Conservation (phyloP, 2,888 invertebrate genomes). For the Microchrysa polita region DNA sequence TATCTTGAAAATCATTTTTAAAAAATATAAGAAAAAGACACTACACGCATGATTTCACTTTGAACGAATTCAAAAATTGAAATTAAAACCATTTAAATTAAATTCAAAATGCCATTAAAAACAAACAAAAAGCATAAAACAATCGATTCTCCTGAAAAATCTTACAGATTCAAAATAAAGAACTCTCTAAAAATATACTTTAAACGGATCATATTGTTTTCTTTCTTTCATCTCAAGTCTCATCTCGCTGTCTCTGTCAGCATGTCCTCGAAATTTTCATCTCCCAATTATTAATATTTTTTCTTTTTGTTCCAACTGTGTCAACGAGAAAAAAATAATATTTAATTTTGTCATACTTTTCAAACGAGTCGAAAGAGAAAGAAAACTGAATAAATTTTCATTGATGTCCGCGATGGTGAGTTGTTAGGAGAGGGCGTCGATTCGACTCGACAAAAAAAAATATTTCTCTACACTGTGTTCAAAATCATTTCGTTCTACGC, state of each 20-base stretch:
- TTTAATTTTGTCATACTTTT: slow-evolving; percentile 41
- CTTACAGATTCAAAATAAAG: neutral
- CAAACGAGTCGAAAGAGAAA: neutral
- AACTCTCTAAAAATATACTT: slow-evolving; percentile 7
- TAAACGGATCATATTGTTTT: slow-evolving; percentile 17
- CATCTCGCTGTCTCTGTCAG: no score
- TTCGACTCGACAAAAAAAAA: no score
- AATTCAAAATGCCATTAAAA: no score
- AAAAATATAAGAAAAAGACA: no score
- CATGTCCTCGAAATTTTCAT: neutral
- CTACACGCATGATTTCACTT: no score
- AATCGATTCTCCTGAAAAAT: no score
- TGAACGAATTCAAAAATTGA: no score
- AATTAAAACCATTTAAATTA: no score
- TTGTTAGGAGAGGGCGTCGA: no score
- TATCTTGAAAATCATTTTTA: no score
- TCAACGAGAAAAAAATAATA: slow-evolving; percentile 33
- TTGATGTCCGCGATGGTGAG: neutral
- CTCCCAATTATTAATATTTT: slow-evolving; percentile 40
- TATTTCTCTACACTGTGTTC: neutral
- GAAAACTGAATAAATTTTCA: neutral
- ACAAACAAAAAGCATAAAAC: no score
- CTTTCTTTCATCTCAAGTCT: slow-evolving; percentile 11
- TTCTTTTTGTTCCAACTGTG: slow-evolving; percentile 21
- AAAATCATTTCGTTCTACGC: no score